phyloP scores from a whole-genome alignment of 2,113 vertebrate genomes.

The Centropus unirufus region DNA sequence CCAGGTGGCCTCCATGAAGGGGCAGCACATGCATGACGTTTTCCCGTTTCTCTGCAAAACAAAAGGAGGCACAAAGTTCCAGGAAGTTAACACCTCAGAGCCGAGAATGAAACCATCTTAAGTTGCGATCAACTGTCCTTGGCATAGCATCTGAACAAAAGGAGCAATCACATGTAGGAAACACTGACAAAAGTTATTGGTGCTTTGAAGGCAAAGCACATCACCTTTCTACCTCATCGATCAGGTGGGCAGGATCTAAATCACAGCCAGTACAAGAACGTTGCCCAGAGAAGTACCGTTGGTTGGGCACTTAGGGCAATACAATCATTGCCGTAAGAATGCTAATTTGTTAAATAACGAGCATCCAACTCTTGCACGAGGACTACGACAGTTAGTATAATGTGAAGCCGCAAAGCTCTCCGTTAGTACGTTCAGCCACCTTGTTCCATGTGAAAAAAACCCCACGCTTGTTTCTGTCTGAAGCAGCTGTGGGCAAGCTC shows the following conservation, averaged over 20 bases:
- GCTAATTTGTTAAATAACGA: neutral
- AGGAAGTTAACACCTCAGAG: neutral
- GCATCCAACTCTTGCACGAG: neutral
- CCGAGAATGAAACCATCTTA: neutral
- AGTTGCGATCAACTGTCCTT: neutral
- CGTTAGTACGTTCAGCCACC: neutral
- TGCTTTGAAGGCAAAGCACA: neutral
- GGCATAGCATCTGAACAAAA: neutral
- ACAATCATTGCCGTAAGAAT: neutral
- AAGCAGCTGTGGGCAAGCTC: neutral
- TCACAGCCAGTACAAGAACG: neutral
- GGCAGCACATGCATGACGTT: constrained; percentile 95
- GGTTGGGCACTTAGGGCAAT: neutral
- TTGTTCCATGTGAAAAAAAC: neutral
- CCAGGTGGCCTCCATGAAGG: constrained; percentile 95
- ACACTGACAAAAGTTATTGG: neutral
- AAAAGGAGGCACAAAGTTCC: neutral
- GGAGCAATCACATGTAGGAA: neutral
- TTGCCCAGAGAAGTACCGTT: neutral
- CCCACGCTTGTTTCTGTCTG: neutral
- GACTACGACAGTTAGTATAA: neutral
- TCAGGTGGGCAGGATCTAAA: neutral
- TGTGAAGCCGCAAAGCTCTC: neutral
- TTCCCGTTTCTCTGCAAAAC: constrained; percentile 87
- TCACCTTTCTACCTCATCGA: neutral